Base-by-base conservation (phyloP, 2,113 vertebrate species). In the Mus spicilegus region DNA sequence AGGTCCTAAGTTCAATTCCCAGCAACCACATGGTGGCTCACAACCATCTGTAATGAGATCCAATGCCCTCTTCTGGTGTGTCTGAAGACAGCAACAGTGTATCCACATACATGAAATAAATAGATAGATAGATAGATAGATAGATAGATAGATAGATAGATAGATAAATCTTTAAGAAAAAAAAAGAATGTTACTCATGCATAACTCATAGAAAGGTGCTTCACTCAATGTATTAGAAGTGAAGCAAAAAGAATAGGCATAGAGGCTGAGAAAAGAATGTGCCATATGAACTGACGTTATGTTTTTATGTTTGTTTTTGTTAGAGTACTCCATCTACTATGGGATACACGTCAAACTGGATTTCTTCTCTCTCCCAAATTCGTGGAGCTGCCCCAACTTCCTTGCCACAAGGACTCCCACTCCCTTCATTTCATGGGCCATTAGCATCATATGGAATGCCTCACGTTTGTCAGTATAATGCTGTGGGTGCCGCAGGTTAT, bases 401-500 rank as follows among this genome's bases (percentile, higher is more conserved):
- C 75, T 96, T 98, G 95, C 97, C 98, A 90, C 98, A 97, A 94
- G 98, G 98, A 95, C 94, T 99, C 65, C 91, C 98, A 95, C 94
- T 97, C 87, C 78, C 98, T 93, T 96, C 99, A 95, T 98, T 98
- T 98, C 98, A 98, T 96, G 91, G 99, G 98, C 97, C 98, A 97
- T 97, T 98, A 81, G 87, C 97, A 42, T 97, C 97, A 54, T 98
- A 98, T 4, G 96, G 97, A 93, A 90, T 98, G 81, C 96, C 97
- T 86, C 97, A 98, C 91, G 97, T 72, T 94, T 98, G 98, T 94
- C 98, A 98, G 56, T 98, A 98, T 91, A 98, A 97, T 90, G 94
- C 97, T 81, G 82, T 98, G 49, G 97, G 94, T 6, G 92, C 96
- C 36, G 8, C 96, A 17, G 96, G 96, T 20, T 98, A 98, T 94